Percentiles rank a stretch among this genome's conserved stretches.
Conservation (phyloP, 2,888 invertebrate species). For the Nomada fucata region DNA sequence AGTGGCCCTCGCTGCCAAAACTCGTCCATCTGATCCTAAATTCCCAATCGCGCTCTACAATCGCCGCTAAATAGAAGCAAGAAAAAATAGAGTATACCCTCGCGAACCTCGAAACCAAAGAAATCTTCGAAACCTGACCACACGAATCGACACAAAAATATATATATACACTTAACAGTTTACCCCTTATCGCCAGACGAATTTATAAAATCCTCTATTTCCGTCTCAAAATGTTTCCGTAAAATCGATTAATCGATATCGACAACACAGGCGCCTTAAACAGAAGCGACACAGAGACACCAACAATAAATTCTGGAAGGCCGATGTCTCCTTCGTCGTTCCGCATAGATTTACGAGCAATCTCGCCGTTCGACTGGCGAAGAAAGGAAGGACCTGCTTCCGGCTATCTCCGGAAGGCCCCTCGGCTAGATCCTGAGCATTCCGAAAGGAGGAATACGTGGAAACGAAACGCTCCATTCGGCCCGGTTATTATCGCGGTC, state of each 20-base stretch:
- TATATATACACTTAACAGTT: no score
- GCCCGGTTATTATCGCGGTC: constrained; percentile 78
- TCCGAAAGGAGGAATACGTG: constrained; percentile 49
- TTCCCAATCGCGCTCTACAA: constrained; percentile 6
- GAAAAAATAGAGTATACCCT: neutral
- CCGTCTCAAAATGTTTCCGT: no score
- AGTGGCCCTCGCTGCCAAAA: constrained; percentile 17
- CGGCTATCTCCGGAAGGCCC: constrained; percentile 57
- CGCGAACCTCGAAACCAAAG: neutral
- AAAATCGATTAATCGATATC: no score
- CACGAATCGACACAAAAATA: no score
- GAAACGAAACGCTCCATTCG: constrained; percentile 64
- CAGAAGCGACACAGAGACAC: no score
- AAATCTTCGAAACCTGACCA: neutral
- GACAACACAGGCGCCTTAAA: neutral
- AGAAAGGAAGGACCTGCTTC: constrained; percentile 42
- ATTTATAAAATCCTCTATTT: no score
- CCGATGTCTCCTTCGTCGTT: neutral
- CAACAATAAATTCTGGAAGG: neutral
- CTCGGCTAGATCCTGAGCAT: constrained; percentile 19
- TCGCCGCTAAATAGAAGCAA: neutral
- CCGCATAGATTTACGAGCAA: constrained; percentile 31
- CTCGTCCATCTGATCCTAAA: constrained; percentile 22
- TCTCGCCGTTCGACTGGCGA: neutral
- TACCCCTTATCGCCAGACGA: no score